phyloP scores from a whole-genome alignment of 1,140 invertebrate species.

The Portunus trituberculatus region DNA sequence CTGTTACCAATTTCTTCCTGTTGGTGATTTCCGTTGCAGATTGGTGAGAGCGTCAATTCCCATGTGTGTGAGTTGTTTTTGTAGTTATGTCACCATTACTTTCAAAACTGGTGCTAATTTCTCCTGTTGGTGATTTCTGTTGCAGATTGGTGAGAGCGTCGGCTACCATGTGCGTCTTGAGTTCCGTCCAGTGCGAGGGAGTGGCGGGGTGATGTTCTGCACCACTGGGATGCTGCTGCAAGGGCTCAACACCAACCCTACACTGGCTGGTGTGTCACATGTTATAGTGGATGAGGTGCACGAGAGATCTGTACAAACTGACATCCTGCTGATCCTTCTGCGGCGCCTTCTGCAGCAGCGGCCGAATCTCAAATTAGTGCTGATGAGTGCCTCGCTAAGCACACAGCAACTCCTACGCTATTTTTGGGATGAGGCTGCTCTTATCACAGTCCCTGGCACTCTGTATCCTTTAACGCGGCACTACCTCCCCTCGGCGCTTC shows the following conservation, averaged over 20 bases:
- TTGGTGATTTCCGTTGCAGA: no score
- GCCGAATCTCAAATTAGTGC: slow-evolving; percentile 88
- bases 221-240: slow-evolving; percentile 94
- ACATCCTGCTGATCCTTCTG: slow-evolving; percentile 91
- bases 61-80: slow-evolving; percentile 83
- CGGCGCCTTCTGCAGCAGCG: slow-evolving; percentile 86
- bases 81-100: no score
- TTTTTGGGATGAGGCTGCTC: slow-evolving; percentile 83
- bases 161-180: slow-evolving; percentile 88
- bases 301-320: slow-evolving; percentile 87
- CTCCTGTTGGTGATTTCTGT: no score
- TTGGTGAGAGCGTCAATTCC: slow-evolving; percentile 93
- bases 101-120: no score
- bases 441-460: slow-evolving; percentile 64
- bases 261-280: slow-evolving; percentile 87
- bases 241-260: slow-evolving; percentile 88
- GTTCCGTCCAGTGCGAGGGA: slow-evolving; percentile 27
- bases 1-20: no score
- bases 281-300: slow-evolving; percentile 95
- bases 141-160: slow-evolving; percentile 88
- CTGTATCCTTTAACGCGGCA: slow-evolving; percentile 73
- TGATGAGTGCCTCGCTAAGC: slow-evolving; percentile 92
- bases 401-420: slow-evolving; percentile 90
- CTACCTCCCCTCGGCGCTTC: slow-evolving; percentile 35
- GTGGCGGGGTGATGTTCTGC: slow-evolving; percentile 87